Percentiles rank a stretch among this genome's conserved stretches.
phyloP scores from a whole-genome alignment of 2,113 vertebrate species.

The Chunga burmeisteri region DNA sequence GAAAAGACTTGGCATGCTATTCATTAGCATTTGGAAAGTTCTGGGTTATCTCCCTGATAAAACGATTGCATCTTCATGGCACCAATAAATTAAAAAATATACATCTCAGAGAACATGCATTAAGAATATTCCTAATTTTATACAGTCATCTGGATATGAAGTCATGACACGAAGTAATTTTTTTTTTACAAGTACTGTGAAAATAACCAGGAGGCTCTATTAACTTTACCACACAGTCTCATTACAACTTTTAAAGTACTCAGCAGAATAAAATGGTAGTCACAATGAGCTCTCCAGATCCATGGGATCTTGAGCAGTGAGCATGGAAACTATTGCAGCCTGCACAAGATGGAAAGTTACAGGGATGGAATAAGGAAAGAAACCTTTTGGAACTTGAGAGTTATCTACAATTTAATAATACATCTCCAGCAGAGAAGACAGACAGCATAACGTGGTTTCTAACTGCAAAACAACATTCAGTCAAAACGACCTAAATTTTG shows the following conservation, averaged over 20 bases:
- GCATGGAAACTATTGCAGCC: not conserved
- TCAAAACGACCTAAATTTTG: not conserved
- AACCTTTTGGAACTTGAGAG: not conserved
- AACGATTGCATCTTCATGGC: not conserved
- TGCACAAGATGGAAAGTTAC: not conserved
- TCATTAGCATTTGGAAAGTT: not conserved
- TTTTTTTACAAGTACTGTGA: conserved; percentile 7
- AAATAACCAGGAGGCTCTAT: conserved; percentile 41
- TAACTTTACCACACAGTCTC: conserved; percentile 29
- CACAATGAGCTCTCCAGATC: not conserved
- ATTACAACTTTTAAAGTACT: conserved; percentile 46
- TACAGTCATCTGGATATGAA: conserved; percentile 17
- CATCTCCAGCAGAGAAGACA: not conserved
- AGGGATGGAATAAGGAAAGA: not conserved
- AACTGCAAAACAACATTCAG: not conserved
- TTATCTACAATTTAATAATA: not conserved
- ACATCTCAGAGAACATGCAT: not conserved
- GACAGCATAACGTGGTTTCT: not conserved
- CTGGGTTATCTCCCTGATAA: not conserved
- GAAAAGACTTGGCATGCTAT: not conserved
- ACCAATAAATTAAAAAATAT: not conserved
- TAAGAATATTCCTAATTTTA: conserved; percentile 30
- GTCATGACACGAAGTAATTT: conserved; percentile 2
- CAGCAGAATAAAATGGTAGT: conserved; percentile 13
- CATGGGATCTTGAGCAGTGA: not conserved